Conservation (phyloP, 2,113 vertebrate genomes). For the Fregetta grallaria region DNA sequence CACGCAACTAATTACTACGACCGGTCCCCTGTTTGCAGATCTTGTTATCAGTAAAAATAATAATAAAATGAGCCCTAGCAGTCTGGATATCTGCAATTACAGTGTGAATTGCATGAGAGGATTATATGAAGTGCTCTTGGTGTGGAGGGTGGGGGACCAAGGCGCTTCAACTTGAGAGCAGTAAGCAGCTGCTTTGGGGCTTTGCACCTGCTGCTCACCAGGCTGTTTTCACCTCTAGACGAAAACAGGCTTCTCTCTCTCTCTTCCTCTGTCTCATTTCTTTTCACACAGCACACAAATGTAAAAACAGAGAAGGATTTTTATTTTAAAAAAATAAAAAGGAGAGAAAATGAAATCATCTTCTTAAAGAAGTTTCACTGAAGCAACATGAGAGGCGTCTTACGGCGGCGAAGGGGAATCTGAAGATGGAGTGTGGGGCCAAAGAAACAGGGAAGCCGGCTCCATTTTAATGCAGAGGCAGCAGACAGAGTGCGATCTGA, state of each 20-base stretch:
- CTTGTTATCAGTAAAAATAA: constrained; percentile 75
- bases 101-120: constrained; percentile 88
- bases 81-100: constrained; percentile 85
- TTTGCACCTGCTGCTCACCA: constrained; percentile 85
- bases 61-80: constrained; percentile 75
- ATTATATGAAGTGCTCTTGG: constrained; percentile 88
- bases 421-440: constrained; percentile 45
- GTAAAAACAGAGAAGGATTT: constrained; percentile 37
- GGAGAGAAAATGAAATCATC: background rate
- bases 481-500: constrained; percentile 77
- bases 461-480: constrained; percentile 80
- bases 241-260: constrained; percentile 73
- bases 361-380: constrained; percentile 43
- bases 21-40: constrained; percentile 73
- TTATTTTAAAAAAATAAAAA: background rate
- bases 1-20: constrained; percentile 78
- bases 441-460: constrained; percentile 45
- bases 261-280: constrained; percentile 44
- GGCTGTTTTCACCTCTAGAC: constrained; percentile 80
- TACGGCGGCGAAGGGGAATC: constrained; percentile 29
- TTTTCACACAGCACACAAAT: constrained; percentile 54
- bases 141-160: constrained; percentile 75
- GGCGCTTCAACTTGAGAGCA: constrained; percentile 77
- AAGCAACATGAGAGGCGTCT: constrained; percentile 30
- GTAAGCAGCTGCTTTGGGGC: constrained; percentile 84